Evolutionary conservation across 2,888 invertebrate species (phyloP).

Genomic region (Saturnia japonica): DNA sequence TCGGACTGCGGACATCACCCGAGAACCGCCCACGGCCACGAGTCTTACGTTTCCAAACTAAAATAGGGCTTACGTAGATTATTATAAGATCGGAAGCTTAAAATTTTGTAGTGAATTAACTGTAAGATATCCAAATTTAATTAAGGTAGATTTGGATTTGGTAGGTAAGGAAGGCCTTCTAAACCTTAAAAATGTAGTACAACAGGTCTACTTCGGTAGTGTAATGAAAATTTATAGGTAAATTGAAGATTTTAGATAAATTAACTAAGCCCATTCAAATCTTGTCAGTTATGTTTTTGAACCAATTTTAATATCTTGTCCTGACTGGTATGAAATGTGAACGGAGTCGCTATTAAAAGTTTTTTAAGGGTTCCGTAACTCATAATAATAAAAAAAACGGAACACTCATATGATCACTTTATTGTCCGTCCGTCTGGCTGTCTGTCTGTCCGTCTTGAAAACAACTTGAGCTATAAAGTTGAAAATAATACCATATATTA

Average conservation of each 20-base stretch:
- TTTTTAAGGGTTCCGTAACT: too few relatives aligned
- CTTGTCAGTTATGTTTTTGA: neutral
- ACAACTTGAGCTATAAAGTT: too few relatives aligned
- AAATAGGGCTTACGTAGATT: neutral
- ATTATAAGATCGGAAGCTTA: neutral
- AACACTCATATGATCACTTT: too few relatives aligned
- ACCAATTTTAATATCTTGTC: neutral
- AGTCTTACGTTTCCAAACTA: neutral
- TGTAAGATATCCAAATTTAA: neutral
- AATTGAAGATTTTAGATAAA: neutral
- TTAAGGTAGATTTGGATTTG: too few relatives aligned
- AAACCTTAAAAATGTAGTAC: too few relatives aligned
- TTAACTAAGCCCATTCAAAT: neutral
- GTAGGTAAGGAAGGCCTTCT: too few relatives aligned
- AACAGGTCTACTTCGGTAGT: too few relatives aligned
- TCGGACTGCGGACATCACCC: neutral
- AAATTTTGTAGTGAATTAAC: neutral
- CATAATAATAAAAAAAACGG: too few relatives aligned
- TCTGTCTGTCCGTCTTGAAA: too few relatives aligned
- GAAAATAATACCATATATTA: too few relatives aligned
- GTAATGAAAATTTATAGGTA: too few relatives aligned
- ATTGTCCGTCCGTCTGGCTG: too few relatives aligned
- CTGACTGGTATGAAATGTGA: neutral
- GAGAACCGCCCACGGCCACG: neutral
- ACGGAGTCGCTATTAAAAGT: neutral